Conservation (phyloP, 2,888 invertebrate genomes). For the Osmoderma eremita region DNA sequence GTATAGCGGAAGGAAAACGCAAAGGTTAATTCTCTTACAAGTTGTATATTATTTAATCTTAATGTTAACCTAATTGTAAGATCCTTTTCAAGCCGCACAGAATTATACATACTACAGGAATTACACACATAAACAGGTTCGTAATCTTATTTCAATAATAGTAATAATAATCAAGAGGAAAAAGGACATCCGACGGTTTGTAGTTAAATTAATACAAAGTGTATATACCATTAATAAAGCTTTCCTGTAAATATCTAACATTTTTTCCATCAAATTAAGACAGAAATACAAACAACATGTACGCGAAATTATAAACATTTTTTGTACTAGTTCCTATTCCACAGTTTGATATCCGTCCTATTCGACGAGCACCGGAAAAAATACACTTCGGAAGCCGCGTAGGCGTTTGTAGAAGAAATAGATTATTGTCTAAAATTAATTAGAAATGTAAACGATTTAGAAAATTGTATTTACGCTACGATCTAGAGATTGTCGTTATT, state of each 20-base stretch:
- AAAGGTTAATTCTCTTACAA: too few species aligned
- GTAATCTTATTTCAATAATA: too few species aligned
- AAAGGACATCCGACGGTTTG: constrained; percentile 24
- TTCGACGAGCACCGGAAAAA: constrained; percentile 22
- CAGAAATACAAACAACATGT: constrained; percentile 16
- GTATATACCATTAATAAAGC: constrained; percentile 15
- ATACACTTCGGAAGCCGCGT: constrained; percentile 26
- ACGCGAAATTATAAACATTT: constrained; percentile 29
- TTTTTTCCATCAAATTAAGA: constrained; percentile 12
- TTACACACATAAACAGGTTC: too few species aligned
- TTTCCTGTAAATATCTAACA: constrained; percentile 3
- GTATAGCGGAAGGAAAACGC: too few species aligned
- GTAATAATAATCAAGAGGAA: constrained; percentile 4
- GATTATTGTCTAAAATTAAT: constrained; percentile 32
- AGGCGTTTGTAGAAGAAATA: constrained; percentile 21
- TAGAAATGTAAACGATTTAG: constrained; percentile 24
- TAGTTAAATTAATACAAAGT: constrained; percentile 14
- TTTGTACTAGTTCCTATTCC: constrained; percentile 24
- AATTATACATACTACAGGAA: too few species aligned
- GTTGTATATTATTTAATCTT: too few species aligned
- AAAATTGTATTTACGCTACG: constrained; percentile 8
- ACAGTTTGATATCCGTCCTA: constrained; percentile 22
- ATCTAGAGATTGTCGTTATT: neutral
- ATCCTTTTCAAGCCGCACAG: too few species aligned
- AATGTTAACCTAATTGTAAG: too few species aligned